Evolutionary conservation across 2,113 vertebrate species (phyloP).

Genomic region (Himantopus leucocephalus): DNA sequence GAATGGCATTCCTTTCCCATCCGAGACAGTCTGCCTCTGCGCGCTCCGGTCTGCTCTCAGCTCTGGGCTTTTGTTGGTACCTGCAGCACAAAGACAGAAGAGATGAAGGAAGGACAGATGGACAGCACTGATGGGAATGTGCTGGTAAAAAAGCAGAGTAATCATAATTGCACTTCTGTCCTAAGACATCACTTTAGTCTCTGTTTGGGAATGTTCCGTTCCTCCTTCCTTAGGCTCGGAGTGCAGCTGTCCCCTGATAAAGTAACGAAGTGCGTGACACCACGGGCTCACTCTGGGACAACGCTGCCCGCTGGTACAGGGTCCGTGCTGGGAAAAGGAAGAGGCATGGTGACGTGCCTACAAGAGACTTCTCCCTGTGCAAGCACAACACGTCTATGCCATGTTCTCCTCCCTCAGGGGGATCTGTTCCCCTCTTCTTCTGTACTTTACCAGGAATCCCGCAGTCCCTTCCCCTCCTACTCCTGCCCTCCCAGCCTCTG

Average conservation of each 20-base stretch:
- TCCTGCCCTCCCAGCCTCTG: background rate
- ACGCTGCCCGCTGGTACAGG: accelerated
- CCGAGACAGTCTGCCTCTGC: too few relatives aligned
- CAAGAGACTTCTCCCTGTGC: background rate
- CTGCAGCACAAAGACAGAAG: background rate
- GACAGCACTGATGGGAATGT: background rate
- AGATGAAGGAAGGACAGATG: background rate
- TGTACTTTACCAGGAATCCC: background rate
- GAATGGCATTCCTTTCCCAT: accelerated
- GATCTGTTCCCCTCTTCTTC: background rate
- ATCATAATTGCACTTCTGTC: accelerated
- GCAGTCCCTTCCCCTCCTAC: background rate
- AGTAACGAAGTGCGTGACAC: background rate
- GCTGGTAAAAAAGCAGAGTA: background rate
- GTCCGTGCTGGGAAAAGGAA: background rate
- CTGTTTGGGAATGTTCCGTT: background rate
- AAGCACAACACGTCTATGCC: background rate
- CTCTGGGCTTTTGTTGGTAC: background rate
- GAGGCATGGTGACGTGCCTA: background rate
- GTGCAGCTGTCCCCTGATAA: accelerated
- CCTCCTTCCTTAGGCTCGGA: background rate
- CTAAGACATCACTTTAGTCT: background rate
- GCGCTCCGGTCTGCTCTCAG: background rate
- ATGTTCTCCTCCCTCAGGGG: background rate
- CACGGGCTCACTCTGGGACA: accelerated